phyloP scores from a whole-genome alignment of 2,113 vertebrate species.

The Menura novaehollandiae region DNA sequence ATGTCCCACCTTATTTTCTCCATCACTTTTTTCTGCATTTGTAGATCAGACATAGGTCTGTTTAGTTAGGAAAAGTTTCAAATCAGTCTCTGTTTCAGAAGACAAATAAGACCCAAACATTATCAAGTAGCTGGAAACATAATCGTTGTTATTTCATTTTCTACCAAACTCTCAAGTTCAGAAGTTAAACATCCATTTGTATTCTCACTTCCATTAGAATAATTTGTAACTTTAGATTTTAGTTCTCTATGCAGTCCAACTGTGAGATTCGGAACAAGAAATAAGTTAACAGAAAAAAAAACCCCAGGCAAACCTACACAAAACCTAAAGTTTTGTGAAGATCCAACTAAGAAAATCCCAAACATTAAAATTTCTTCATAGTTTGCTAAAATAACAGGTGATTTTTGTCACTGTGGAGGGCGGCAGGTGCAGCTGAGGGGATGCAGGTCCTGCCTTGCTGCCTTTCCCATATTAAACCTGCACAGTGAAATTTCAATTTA shows the following conservation, averaged over 20 bases:
- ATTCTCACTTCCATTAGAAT: background rate
- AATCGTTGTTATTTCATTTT: background rate
- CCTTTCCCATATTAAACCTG: conserved; percentile 27
- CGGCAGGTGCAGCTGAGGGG: background rate
- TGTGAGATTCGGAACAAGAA: background rate
- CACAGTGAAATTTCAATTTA: conserved; percentile 54
- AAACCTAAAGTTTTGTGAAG: background rate
- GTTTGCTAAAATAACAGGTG: background rate
- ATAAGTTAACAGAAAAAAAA: background rate
- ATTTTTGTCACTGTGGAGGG: accelerated
- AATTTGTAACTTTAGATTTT: background rate
- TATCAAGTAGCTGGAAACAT: background rate
- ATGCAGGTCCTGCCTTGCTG: background rate
- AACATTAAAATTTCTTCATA: background rate
- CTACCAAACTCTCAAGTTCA: background rate
- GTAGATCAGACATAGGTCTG: background rate
- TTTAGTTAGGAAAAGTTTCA: background rate
- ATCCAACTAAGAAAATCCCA: background rate
- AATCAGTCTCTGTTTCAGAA: background rate
- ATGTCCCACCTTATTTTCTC: background rate
- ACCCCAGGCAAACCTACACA: background rate
- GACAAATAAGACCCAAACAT: background rate
- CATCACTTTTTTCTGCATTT: background rate
- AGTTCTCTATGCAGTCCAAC: background rate
- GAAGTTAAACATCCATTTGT: background rate